phyloP scores from a whole-genome alignment of 2,888 invertebrate genomes.

The Folsomia manolachei region DNA sequence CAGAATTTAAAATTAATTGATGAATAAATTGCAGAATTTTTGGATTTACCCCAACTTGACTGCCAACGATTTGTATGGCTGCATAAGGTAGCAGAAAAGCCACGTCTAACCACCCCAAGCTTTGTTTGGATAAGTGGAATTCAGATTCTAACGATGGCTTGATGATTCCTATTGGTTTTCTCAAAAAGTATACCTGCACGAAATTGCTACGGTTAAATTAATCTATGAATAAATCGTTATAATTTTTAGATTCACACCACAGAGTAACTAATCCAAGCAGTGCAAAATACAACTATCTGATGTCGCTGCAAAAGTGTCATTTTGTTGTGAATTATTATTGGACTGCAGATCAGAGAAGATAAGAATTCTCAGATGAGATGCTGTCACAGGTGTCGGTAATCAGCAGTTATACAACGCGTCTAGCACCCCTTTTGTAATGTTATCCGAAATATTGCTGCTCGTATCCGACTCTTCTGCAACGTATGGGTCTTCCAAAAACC shows the following conservation, averaged over 20 bases:
- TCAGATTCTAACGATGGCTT: constrained; percentile 55
- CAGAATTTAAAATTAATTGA: no score
- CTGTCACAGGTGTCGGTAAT: no score
- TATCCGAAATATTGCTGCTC: constrained; percentile 54
- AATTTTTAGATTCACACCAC: constrained; percentile 23
- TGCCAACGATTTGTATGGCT: constrained; percentile 54
- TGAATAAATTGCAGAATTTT: no score
- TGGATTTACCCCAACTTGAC: constrained; percentile 55
- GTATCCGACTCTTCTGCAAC: constrained; percentile 51
- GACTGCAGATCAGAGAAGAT: not conserved
- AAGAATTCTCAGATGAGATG: no score
- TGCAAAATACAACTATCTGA: constrained; percentile 45
- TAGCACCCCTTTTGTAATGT: constrained; percentile 56
- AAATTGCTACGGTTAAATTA: no score
- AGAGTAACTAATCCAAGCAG: constrained; percentile 51
- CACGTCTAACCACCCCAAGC: constrained; percentile 56
- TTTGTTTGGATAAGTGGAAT: constrained; percentile 53
- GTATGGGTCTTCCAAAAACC: constrained; percentile 54
- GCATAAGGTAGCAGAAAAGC: constrained; percentile 57
- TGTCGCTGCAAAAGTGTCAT: constrained; percentile 33
- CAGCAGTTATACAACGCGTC: constrained; percentile 51
- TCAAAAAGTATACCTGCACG: constrained; percentile 53
- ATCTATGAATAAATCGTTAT: not conserved
- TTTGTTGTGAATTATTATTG: not conserved
- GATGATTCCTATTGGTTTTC: constrained; percentile 57